These are phyloP conservation scores for Papilio gigon DNA, from an alignment of 2,888 invertebrate species.

Conservation along the genomic window DNA sequence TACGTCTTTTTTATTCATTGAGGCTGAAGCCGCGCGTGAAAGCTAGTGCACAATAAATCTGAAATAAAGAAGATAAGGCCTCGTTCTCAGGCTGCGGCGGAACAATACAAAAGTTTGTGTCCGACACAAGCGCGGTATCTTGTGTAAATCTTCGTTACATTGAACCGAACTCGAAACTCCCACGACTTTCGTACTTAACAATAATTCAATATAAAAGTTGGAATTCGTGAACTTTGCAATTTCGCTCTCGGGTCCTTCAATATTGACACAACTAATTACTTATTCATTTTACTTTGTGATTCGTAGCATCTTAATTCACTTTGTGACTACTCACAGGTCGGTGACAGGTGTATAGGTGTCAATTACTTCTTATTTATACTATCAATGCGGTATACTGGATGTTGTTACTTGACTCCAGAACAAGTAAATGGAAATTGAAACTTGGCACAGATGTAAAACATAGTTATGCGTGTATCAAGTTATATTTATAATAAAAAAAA, in stretches of 20 bases:
- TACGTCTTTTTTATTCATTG: too few species aligned
- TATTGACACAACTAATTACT: constrained; percentile 14
- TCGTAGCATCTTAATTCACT: neutral
- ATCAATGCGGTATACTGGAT: too few species aligned
- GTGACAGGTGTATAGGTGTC: too few species aligned
- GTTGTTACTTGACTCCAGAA: too few species aligned
- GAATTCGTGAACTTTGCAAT: constrained; percentile 27
- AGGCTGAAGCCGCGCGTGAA: too few species aligned
- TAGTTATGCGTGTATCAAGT: too few species aligned
- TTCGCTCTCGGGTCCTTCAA: constrained; percentile 10
- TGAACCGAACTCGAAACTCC: constrained; percentile 21
- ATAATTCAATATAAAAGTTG: constrained; percentile 39
- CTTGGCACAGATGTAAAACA: too few species aligned
- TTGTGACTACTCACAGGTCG: neutral
- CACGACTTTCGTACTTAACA: constrained; percentile 25
- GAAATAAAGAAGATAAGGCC: neutral
- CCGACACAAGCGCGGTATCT: neutral
- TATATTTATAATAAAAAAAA: too few species aligned
- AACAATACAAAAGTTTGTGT: constrained; percentile 14
- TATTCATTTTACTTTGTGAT: constrained; percentile 9
- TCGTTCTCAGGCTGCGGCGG: neutral
- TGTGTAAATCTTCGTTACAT: constrained; percentile 32
- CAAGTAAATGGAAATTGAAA: too few species aligned
- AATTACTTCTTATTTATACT: too few species aligned
- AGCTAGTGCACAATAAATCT: too few species aligned